phyloP scores from a whole-genome alignment of 1,140 invertebrate genomes.

The Bombus picipes region DNA sequence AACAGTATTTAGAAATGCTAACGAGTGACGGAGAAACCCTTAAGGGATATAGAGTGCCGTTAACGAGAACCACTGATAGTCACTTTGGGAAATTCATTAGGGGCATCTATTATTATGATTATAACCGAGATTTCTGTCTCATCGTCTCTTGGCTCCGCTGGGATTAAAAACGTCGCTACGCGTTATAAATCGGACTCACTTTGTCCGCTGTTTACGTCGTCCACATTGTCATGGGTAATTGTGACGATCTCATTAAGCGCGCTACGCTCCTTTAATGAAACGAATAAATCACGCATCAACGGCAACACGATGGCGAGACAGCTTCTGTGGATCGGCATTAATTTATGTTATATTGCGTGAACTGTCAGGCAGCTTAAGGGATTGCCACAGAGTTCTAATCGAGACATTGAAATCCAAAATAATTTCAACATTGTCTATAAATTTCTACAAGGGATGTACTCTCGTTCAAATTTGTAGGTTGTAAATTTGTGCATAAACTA shows the following conservation, averaged over 20 bases:
- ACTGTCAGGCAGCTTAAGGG: not conserved
- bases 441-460: not conserved
- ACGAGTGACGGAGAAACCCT: constrained; percentile 1
- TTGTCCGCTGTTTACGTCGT: not conserved
- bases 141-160: not conserved
- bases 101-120: constrained; percentile 2
- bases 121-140: not conserved
- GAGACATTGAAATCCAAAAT: not conserved
- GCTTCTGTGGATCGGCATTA: not conserved
- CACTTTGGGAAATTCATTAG: constrained; percentile 3
- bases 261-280: constrained; percentile 12
- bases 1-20: not conserved
- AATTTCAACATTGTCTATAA: not conserved
- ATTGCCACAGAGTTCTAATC: not conserved
- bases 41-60: not conserved
- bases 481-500: no score
- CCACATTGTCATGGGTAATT: constrained; percentile 14
- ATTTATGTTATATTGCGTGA: not conserved
- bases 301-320: not conserved
- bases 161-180: not conserved
- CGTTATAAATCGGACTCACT: constrained; percentile 7
- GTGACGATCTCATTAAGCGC: constrained; percentile 22
- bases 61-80: constrained; percentile 10
- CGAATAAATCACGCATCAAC: constrained; percentile 32
- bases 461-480: not conserved